Evolutionary conservation across 2,113 vertebrate genomes (phyloP), one percentile per base, ranked within the genome.

Genomic region (Aplodontia rufa): DNA sequence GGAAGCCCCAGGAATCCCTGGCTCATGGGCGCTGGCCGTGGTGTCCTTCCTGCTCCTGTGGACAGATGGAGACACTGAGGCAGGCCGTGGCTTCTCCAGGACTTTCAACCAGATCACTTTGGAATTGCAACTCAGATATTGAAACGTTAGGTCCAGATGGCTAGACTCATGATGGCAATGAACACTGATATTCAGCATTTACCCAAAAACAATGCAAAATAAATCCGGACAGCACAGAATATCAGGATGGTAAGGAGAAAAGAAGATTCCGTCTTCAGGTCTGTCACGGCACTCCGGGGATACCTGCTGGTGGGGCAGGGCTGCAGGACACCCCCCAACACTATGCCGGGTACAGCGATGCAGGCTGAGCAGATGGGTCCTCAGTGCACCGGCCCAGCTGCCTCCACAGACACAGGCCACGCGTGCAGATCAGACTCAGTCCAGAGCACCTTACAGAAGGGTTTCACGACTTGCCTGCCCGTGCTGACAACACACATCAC

Each of bases 21-120:
- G 30, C 78, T 71, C 24, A 12, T 19, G 82, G 24, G 30, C 3
- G 0, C 16, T 19, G 3, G 0, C 2, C 1, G 30, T 12, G 20
- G 9, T 22, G 26, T 3, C 22, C 1, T 30, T 22, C 19, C 35
- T 5, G 62, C 10, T n/a, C 37, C 6, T 6, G 0, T 6, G 5
- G n/a, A 35, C 16, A 8, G 19, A 8, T 3, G 9, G 24, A 58
- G 17, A 32, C 16, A 1, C 6, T 1, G 40, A 85, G 16, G 16
- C 5, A 24, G n/a, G 3, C 17, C 26, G 58, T 0, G 19, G 13
- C 32, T 26, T 26, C 84, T 55, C 26, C 19, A 4, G n/a, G 11
- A 1, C n/a, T 9, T 1, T 19, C 1, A 5, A 10, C 16, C 42
- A 1, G 5, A 1, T 28, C 35, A 19, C 14, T 11, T 22, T 1